Conservation (phyloP, 2,113 vertebrate species). For the Columba livia region DNA sequence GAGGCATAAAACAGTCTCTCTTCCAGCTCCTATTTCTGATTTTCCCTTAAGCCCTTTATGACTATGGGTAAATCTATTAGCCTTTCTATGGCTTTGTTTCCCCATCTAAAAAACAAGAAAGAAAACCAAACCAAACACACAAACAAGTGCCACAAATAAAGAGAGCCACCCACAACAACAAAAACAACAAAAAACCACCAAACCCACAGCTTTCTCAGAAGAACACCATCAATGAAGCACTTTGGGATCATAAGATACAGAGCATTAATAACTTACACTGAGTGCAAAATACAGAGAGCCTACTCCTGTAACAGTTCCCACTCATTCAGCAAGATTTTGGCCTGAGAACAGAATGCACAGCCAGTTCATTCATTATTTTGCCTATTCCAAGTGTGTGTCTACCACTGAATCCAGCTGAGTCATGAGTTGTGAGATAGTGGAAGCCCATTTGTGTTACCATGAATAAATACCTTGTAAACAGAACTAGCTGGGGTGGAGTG, state of each 20-base stretch:
- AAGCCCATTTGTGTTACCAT: not conserved
- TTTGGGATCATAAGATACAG: not conserved
- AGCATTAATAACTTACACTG: not conserved
- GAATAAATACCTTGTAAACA: not conserved
- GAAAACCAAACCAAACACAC: not conserved
- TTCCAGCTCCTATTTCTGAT: not conserved
- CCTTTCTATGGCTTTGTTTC: not conserved
- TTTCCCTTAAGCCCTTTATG: not conserved
- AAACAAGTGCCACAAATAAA: not conserved
- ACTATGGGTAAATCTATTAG: not conserved
- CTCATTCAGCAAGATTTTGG: not conserved
- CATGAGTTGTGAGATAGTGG: not conserved
- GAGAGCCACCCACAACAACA: too few species aligned
- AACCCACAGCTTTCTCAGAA: not conserved
- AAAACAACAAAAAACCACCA: too few species aligned
- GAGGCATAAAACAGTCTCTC: not conserved
- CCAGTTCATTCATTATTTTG: not conserved
- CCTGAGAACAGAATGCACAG: not conserved
- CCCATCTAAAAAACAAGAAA: not conserved
- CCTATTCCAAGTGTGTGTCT: not conserved
- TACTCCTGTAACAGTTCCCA: accelerated
- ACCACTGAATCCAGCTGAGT: not conserved
- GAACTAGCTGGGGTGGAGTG: not conserved
- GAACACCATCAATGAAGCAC: not conserved
- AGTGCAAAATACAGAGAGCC: not conserved